A percentile compares a stretch with the other conserved stretches of the same genome.
These are phyloP conservation scores for Pipistrellus kuhlii DNA, from an alignment of 2,797 vertebrate species.

Conservation along the genomic window DNA sequence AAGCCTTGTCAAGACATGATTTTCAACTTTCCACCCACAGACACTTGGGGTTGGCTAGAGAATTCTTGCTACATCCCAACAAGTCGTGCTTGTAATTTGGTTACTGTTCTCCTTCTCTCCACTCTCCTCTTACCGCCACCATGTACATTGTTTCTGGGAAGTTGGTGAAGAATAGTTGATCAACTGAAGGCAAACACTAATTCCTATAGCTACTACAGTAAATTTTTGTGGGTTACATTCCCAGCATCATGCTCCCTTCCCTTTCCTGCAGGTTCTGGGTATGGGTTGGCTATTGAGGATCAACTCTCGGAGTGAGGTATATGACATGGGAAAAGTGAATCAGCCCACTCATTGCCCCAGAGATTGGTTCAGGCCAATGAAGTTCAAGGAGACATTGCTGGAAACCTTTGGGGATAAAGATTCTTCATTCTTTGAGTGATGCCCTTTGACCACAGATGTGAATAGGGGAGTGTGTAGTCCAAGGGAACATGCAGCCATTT, in stretches of 20 bases:
- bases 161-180: background rate
- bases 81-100: background rate
- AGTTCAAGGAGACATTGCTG: slow-evolving; percentile 15
- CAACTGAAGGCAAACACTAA: background rate
- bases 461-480: background rate
- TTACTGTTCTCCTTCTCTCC: background rate
- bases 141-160: background rate
- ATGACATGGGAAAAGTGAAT: background rate
- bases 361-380: background rate
- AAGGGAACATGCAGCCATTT: background rate
- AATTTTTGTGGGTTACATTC: background rate
- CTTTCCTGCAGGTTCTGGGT: background rate
- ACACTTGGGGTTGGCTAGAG: background rate
- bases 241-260: background rate
- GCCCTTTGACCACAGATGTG: background rate
- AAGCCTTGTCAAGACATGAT: background rate
- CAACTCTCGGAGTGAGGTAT: background rate
- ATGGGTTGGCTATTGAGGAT: background rate
- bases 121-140: background rate
- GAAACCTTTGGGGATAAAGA: background rate
- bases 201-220: background rate
- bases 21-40: slow-evolving; percentile 39
- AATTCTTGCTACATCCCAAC: background rate
- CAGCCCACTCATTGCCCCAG: background rate
- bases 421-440: background rate